These are phyloP conservation scores for Thysanoteuthis rhombus DNA, from an alignment of 2,888 invertebrate genomes.

Conservation along the genomic window DNA sequence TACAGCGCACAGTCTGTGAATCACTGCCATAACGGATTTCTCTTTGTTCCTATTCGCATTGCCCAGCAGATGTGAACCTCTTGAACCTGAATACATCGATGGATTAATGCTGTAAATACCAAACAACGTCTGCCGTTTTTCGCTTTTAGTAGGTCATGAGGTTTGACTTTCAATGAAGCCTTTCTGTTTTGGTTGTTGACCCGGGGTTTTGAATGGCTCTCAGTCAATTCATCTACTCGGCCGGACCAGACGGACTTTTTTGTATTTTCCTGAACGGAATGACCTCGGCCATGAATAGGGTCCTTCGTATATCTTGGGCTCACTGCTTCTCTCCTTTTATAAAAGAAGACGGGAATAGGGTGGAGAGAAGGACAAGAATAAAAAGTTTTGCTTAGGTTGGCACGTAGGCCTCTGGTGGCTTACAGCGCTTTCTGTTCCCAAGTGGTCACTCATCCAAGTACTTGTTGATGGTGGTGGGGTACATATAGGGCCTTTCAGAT, in stretches of 20 bases:
- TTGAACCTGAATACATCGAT: background rate
- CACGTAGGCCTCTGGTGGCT: no score
- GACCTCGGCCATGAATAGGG: background rate
- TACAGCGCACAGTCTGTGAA: no score
- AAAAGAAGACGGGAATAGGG: background rate
- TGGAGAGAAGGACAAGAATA: background rate
- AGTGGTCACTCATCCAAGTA: no score
- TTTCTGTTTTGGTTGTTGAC: background rate
- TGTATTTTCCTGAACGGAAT: background rate
- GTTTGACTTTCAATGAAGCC: background rate
- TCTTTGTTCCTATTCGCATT: background rate
- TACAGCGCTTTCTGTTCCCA: no score
- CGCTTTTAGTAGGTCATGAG: background rate
- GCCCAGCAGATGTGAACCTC: background rate
- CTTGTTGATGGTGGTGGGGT: no score
- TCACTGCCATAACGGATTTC: no score
- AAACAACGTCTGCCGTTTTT: background rate
- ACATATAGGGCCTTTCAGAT: no score
- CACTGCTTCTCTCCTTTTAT: background rate
- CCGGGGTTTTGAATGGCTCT: background rate
- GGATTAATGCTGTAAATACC: no score
- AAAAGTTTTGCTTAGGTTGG: no score
- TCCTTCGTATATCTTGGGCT: background rate
- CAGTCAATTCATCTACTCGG: background rate
- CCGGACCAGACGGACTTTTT: background rate